phyloP scores from a whole-genome alignment of 2,113 vertebrate species.

The Austrofundulus limnaeus region DNA sequence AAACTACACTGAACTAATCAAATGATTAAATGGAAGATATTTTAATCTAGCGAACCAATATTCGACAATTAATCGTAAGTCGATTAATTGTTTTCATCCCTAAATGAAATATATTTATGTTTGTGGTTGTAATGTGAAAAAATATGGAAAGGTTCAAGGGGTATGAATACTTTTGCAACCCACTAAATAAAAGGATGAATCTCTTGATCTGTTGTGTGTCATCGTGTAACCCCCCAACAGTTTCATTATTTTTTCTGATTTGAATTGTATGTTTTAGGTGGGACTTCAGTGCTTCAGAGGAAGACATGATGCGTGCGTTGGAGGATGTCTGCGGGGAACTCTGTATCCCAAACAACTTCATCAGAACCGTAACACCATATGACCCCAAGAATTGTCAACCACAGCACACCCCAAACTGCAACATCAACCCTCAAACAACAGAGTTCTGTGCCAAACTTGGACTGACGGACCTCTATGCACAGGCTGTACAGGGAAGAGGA shows the following conservation, averaged over 20 bases:
- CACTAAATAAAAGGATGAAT: too few relatives aligned
- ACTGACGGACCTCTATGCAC: conserved; percentile 88
- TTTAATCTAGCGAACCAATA: too few relatives aligned
- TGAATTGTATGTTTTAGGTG: conserved; percentile 78
- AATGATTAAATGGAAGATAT: too few relatives aligned
- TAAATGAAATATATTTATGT: too few relatives aligned
- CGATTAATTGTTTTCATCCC: too few relatives aligned
- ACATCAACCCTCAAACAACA: conserved; percentile 91
- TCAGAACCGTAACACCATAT: conserved; percentile 81
- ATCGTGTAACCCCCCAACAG: too few relatives aligned
- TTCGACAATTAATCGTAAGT: too few relatives aligned
- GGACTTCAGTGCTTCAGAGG: conserved; percentile 90
- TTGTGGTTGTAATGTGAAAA: too few relatives aligned
- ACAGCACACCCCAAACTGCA: conserved; percentile 75
- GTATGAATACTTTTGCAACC: too few relatives aligned
- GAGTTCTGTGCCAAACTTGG: conserved; percentile 91
- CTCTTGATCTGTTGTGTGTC: too few relatives aligned
- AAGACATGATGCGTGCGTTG: conserved; percentile 84
- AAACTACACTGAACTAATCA: too few relatives aligned
- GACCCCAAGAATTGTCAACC: conserved; percentile 83
- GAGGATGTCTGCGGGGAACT: conserved; percentile 86
- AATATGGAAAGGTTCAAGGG: too few relatives aligned
- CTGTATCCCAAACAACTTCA: conserved; percentile 89
- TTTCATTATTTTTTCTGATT: not conserved
- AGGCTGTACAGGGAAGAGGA: conserved; percentile 73